Base-by-base conservation (phyloP, 2,113 vertebrate genomes). In the Crocuta crocuta region DNA sequence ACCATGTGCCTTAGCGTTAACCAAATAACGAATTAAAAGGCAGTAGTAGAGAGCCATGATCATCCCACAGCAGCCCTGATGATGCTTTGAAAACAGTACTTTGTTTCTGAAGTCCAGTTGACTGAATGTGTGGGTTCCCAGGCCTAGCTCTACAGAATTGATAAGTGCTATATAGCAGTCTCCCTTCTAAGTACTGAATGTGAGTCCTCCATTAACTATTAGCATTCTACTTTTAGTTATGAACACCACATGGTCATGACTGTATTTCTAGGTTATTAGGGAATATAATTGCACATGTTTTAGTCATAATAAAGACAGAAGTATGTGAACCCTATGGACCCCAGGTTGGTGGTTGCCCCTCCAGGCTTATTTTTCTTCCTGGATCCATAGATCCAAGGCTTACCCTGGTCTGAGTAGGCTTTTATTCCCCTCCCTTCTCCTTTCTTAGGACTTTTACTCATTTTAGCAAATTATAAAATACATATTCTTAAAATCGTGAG, bases 391-490 rank as follows among this genome's bases (percentile, higher is more conserved):
- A 88, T 23, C 39, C 10, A 50, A 83, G 58, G 23, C 12, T 50
- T 78, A 21, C 9, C 58, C 83, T 78, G 28, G n/a, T 66, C 19
- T 48, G 2, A 39, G 12, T 68, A 85, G 26, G 21, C 31, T 78
- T 94, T 93, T 92, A 33, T 78, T 58, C 26, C 13, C 9, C 12
- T 50, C 31, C 23, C 4, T n/a, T 21, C 33, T 74, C 12, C 53
- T 91, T 91, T 91, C 53, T 83, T 87, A 10, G 0, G 33, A 70
- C 66, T 89, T 95, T 35, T 26, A 63, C 61, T 97, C 16, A 92
- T 55, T 63, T 84, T 86, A 94, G 13, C 82, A 78, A 89, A 70
- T 91, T 17, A 23, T 88, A 76, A 92, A 91, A 86, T 48, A 68
- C 0, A 43, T 48, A 15, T 88, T 89, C 68, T 92, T 33, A 17